Conservation (phyloP, 2,113 vertebrate species). For the Pitta sordida region DNA sequence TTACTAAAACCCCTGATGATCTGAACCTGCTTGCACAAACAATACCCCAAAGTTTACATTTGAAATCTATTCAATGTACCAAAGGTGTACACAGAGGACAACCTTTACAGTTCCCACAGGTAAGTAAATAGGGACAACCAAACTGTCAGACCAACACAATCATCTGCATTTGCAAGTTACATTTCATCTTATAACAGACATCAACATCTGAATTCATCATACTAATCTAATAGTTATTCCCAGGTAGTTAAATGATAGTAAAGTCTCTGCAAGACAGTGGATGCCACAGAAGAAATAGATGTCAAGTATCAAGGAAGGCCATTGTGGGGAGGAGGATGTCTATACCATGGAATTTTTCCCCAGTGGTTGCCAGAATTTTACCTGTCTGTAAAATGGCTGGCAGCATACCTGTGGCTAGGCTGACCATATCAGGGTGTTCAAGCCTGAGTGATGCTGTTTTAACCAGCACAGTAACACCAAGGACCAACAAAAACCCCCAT, state of each 20-base stretch:
- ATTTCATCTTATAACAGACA: background rate
- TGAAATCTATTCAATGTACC: background rate
- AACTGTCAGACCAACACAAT: background rate
- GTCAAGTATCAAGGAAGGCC: background rate
- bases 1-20: background rate
- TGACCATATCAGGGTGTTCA: background rate
- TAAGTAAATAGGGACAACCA: background rate
- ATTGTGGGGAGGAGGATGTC: fast-evolving
- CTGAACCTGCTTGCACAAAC: background rate
- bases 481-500: fast-evolving
- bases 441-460: background rate
- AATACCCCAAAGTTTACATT: background rate
- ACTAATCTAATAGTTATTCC: background rate
- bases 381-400: background rate
- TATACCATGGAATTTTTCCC: background rate
- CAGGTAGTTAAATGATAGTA: background rate
- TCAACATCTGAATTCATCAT: background rate
- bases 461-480: background rate
- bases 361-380: background rate
- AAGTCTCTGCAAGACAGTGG: background rate
- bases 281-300: background rate
- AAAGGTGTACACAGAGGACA: background rate
- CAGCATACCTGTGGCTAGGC: fast-evolving
- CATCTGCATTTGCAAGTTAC: background rate
- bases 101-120: no score